Base-by-base conservation (phyloP, 2,888 invertebrate species). In the Choreutis nemorana region DNA sequence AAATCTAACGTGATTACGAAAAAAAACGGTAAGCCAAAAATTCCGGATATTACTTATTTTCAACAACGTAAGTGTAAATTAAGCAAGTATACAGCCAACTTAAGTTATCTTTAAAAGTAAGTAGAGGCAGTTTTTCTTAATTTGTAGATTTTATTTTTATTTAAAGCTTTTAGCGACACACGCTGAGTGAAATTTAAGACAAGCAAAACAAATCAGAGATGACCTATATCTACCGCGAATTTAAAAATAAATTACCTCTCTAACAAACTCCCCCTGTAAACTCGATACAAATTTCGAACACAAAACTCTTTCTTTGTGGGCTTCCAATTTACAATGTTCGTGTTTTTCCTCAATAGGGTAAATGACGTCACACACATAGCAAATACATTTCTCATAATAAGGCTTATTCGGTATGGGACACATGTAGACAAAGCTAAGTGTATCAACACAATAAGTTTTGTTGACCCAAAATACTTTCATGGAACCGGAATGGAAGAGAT, bases 181-280 rank as follows among this genome's bases (percentile, higher is more conserved):
- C n/a, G n/a, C n/a, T n/a, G n/a, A n/a, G n/a, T n/a, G n/a, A n/a
- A n/a, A n/a, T n/a, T n/a, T n/a, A n/a, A n/a, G n/a, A n/a, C n/a
- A n/a, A n/a, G n/a, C n/a, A n/a, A n/a, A n/a, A n/a, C n/a, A n/a
- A n/a, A n/a, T n/a, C n/a, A n/a, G n/a, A n/a, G n/a, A n/a, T n/a
- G n/a, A n/a, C n/a, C n/a, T n/a, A 26, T 5, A 4, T 8, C 2
- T 14, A 18, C n/a, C 7, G 23, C n/a, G 14, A n/a, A 10, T 2
- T 7, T n/a, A 5, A 23, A 11, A 10, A 11, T 23, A 5, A 23
- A 38, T 42, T 45, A 70, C 71, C 55, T 65, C 50, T 51, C 71
- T 51, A 6, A 68, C 36, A 33, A 61, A 58, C 29, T 60, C 58
- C 1, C 32, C 30, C 2, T 42, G 23, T 3, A 37, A 31, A 10